phyloP scores from a whole-genome alignment of 1,140 invertebrate species.

The Aphaenogaster floridana region DNA sequence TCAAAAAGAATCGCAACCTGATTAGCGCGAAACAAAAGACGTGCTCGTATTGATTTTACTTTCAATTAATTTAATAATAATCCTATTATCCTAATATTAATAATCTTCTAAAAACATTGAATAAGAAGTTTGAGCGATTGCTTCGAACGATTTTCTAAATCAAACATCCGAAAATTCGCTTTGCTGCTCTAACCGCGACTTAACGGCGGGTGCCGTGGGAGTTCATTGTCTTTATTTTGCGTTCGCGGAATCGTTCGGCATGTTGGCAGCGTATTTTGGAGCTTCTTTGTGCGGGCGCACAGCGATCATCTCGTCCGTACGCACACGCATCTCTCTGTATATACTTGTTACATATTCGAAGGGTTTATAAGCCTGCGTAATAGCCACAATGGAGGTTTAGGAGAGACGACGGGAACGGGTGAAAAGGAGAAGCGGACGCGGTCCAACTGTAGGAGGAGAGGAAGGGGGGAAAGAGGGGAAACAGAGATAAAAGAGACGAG shows the following conservation, averaged over 20 bases:
- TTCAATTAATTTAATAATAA: background rate
- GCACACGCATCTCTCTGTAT: slow-evolving; percentile 14
- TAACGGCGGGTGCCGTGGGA: slow-evolving; percentile 50
- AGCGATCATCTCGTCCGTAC: background rate
- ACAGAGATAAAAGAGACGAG: slow-evolving; percentile 60
- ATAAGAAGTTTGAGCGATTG: background rate
- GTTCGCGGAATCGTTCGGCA: slow-evolving; percentile 63
- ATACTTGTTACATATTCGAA: slow-evolving; percentile 50
- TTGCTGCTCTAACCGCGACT: slow-evolving; percentile 31
- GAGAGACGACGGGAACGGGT: slow-evolving; percentile 1
- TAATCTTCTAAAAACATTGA: background rate
- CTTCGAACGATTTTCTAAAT: background rate
- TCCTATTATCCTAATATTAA: background rate
- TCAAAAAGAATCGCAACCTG: background rate
- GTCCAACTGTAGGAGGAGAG: slow-evolving; percentile 1
- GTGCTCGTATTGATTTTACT: slow-evolving; percentile 5
- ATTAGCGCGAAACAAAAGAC: slow-evolving; percentile 54
- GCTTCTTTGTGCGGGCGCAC: slow-evolving; percentile 60
- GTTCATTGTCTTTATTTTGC: slow-evolving; percentile 77
- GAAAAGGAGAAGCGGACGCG: slow-evolving; percentile 40
- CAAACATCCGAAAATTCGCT: background rate
- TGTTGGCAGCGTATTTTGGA: slow-evolving; percentile 71
- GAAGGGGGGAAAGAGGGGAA: background rate
- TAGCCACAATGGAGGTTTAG: slow-evolving; percentile 20
- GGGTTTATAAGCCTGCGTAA: slow-evolving; percentile 72